phyloP scores from a whole-genome alignment of 2,797 vertebrate genomes.

The Moxostoma hubbsi region DNA sequence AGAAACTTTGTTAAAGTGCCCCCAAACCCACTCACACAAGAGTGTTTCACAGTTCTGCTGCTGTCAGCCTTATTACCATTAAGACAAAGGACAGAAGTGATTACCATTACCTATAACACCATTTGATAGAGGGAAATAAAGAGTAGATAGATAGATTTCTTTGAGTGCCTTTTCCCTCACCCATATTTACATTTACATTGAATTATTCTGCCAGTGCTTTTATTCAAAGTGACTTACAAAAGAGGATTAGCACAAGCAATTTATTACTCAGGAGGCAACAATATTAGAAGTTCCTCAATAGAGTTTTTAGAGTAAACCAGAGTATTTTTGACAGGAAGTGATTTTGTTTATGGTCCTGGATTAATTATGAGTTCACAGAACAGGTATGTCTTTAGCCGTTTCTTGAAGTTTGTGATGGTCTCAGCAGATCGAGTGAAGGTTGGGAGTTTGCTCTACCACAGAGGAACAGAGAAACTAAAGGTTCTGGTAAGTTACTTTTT shows the following conservation, averaged over 20 bases:
- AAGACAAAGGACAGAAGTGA: slow-evolving; percentile 38
- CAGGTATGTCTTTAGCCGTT: neutral
- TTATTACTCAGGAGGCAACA: neutral
- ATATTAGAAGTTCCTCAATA: neutral
- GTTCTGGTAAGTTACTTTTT: too few species aligned
- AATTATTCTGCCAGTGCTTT: neutral
- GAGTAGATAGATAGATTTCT: neutral
- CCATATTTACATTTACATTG: neutral
- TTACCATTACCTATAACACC: slow-evolving; percentile 19
- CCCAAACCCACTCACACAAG: neutral
- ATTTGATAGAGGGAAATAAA: neutral
- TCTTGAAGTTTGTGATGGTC: neutral
- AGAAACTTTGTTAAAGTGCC: slow-evolving; percentile 24
- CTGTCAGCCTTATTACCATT: slow-evolving; percentile 39
- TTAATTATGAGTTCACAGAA: neutral
- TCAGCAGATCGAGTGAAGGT: neutral
- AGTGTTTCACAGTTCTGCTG: slow-evolving; percentile 13
- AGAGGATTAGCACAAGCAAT: neutral
- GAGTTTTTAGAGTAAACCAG: too few species aligned
- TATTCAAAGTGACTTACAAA: neutral
- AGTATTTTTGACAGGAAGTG: too few species aligned
- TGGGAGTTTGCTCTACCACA: neutral
- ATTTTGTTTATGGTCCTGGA: neutral
- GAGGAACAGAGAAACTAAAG: neutral
- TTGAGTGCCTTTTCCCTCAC: neutral